Percentiles rank a stretch among this genome's conserved stretches.
Evolutionary conservation across 2,888 invertebrate species (phyloP).

Genomic region (Aporophyla lueneburgensis): DNA sequence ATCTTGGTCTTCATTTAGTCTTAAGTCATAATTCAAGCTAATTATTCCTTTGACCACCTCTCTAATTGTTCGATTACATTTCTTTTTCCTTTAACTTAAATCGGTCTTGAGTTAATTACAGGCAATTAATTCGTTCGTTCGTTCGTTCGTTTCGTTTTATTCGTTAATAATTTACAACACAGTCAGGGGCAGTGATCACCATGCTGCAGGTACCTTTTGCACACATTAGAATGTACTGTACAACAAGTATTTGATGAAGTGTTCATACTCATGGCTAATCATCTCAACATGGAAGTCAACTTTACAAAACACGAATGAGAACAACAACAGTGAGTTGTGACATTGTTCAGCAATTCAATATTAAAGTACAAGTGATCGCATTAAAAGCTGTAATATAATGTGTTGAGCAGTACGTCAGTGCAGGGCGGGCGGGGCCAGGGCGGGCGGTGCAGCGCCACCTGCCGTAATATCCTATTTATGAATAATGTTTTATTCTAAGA

Average conservation of each 20-base stretch:
- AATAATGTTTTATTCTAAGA: constrained; percentile 91
- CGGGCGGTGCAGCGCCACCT: constrained; percentile 71
- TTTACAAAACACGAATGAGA: neutral
- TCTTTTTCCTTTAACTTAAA: too few species aligned
- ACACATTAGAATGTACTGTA: neutral
- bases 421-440: constrained; percentile 56
- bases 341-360: constrained; percentile 33
- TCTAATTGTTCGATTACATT: neutral
- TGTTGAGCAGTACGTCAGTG: constrained; percentile 54
- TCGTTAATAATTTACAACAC: neutral
- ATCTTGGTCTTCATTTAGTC: neutral
- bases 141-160: too few species aligned
- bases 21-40: neutral
- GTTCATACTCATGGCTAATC: neutral
- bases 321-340: neutral
- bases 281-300: neutral
- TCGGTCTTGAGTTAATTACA: neutral
- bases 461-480: constrained; percentile 90
- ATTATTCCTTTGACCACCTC: neutral
- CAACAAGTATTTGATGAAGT: neutral
- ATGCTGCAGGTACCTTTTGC: neutral
- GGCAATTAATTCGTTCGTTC: neutral
- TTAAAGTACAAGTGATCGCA: constrained; percentile 34
- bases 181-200: neutral
- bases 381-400: constrained; percentile 48